Conservation (phyloP, 2,113 vertebrate species). For the Psilopogon haemacephalus region DNA sequence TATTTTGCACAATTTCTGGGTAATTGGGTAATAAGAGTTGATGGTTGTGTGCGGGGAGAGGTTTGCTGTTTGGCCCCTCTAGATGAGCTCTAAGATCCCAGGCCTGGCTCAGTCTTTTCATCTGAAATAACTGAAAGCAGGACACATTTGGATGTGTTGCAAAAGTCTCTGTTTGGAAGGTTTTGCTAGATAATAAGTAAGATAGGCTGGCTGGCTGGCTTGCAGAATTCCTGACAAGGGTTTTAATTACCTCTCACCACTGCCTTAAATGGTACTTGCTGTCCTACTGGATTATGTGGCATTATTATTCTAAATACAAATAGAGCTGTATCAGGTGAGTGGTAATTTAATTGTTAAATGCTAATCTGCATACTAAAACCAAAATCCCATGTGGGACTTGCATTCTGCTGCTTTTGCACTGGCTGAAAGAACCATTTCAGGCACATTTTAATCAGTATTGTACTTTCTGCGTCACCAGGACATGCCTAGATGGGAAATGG, state of each 20-base stretch:
- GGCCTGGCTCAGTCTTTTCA: not conserved
- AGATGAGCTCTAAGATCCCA: not conserved
- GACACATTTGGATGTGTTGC: not conserved
- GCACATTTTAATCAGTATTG: constrained; percentile 2
- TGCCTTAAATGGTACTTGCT: not conserved
- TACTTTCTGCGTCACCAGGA: constrained; percentile 13
- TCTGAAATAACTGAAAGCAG: not conserved
- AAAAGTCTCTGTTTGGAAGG: not conserved
- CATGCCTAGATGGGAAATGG: constrained; percentile 46
- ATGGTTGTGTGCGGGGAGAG: not conserved
- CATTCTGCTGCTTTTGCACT: not conserved
- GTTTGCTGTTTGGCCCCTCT: not conserved
- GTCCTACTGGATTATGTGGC: not conserved
- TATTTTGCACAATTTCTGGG: not conserved
- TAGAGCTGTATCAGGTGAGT: constrained; percentile 5
- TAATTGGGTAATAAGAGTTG: not conserved
- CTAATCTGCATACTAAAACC: constrained; percentile 42
- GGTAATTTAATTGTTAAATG: constrained; percentile 13
- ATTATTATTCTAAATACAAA: not conserved
- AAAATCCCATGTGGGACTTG: not conserved
- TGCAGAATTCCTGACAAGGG: not conserved
- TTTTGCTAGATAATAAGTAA: constrained; percentile 5
- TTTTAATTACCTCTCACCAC: constrained; percentile 18
- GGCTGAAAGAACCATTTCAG: constrained; percentile 48
- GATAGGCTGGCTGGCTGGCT: not conserved